Evolutionary conservation across 2,113 vertebrate genomes (phyloP).

Genomic region (Marcusenius ussheri): DNA sequence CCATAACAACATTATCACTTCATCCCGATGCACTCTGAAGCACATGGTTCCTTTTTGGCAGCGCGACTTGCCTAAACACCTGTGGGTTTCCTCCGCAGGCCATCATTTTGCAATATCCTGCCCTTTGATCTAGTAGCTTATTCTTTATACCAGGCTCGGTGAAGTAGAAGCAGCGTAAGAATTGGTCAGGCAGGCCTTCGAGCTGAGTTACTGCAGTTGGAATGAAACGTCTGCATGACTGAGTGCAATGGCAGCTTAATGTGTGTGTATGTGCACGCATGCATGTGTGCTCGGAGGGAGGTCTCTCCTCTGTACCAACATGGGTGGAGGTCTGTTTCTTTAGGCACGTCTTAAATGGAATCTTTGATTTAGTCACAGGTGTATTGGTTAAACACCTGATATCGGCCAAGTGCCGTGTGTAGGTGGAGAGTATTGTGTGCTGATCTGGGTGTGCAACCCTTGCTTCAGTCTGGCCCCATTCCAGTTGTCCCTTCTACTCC

Average conservation of each 20-base stretch:
- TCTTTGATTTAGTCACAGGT: neutral
- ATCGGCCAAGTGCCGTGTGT: neutral
- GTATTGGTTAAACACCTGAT: neutral
- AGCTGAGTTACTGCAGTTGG: neutral
- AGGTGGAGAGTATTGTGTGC: neutral
- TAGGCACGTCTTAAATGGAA: neutral
- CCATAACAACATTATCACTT: neutral
- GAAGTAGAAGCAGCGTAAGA: neutral
- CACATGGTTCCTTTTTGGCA: neutral
- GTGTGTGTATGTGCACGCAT: neutral
- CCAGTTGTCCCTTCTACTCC: neutral
- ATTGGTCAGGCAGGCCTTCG: neutral
- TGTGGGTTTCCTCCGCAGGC: neutral
- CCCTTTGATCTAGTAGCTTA: neutral
- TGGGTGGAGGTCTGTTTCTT: neutral
- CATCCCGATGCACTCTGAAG: neutral
- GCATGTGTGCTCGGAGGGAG: neutral
- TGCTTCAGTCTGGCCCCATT: neutral
- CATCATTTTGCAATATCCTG: neutral
- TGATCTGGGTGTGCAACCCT: neutral
- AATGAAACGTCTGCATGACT: neutral
- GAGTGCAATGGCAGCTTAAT: neutral
- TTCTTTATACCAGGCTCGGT: neutral
- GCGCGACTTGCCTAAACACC: neutral
- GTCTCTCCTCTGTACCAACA: neutral